phyloP scores from a whole-genome alignment of 2,888 invertebrate genomes.

The Agrotis clavis region DNA sequence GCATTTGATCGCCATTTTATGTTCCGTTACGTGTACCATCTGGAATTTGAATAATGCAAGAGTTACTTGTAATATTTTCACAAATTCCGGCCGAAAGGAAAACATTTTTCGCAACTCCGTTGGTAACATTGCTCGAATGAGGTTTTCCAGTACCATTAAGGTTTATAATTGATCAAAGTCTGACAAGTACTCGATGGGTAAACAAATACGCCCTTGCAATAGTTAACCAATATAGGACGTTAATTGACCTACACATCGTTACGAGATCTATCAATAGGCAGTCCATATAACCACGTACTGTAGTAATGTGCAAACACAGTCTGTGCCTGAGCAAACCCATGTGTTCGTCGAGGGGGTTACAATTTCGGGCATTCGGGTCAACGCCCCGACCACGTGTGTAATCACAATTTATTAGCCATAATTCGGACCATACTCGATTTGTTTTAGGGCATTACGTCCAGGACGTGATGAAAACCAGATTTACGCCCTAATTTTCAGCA shows the following conservation, averaged over 20 bases:
- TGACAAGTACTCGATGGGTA: slow-evolving; percentile 23
- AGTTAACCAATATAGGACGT: slow-evolving; percentile 55
- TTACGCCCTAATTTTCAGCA: slow-evolving; percentile 34
- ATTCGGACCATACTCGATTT: slow-evolving; percentile 65
- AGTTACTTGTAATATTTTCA: background rate
- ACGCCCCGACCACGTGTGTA: slow-evolving; percentile 80
- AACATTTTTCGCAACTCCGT: background rate
- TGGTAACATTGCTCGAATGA: background rate
- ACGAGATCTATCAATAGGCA: slow-evolving; percentile 44
- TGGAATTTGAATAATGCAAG: slow-evolving; percentile 3
- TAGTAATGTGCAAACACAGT: slow-evolving; percentile 74
- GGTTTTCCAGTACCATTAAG: background rate
- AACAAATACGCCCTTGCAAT: slow-evolving; percentile 63
- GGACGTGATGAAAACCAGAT: slow-evolving; percentile 52
- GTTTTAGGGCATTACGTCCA: slow-evolving; percentile 60
- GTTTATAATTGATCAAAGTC: background rate
- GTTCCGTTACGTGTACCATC: slow-evolving; percentile 3
- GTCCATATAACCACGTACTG: slow-evolving; percentile 30
- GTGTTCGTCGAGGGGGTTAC: slow-evolving; percentile 76
- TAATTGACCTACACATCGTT: slow-evolving; percentile 65
- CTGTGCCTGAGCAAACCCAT: slow-evolving; percentile 69
- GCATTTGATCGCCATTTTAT: slow-evolving; percentile 43
- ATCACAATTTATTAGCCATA: slow-evolving; percentile 74
- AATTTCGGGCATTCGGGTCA: slow-evolving; percentile 77
- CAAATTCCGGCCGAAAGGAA: background rate